Evolutionary conservation across 2,888 invertebrate genomes (phyloP).

Genomic region (Tinea semifulvella): DNA sequence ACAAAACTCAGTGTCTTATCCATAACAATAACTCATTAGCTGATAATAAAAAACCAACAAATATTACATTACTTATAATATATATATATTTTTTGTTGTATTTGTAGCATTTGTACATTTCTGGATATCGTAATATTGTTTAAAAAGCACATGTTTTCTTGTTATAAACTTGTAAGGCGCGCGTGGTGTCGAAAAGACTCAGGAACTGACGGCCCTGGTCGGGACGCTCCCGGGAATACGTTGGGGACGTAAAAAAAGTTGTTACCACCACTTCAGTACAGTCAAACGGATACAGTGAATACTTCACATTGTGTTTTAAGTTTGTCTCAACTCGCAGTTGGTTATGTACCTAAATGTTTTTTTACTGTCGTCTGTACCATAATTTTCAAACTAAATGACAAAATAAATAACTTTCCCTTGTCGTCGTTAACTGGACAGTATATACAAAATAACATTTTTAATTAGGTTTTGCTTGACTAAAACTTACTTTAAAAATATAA

Average conservation of each 20-base stretch:
- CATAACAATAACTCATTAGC: background rate
- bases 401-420: no score
- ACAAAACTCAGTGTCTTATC: slow-evolving; percentile 21
- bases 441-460: no score
- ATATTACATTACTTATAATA: background rate
- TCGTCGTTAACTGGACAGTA: no score
- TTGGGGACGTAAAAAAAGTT: slow-evolving; percentile 56
- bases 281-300: slow-evolving; percentile 29
- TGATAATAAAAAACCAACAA: background rate
- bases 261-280: slow-evolving; percentile 45
- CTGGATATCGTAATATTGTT: background rate
- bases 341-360: no score
- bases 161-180: background rate
- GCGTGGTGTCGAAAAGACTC: no score
- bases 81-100: background rate
- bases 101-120: background rate
- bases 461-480: no score
- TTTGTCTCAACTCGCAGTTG: no score
- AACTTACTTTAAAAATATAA: no score
- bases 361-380: no score
- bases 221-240: slow-evolving; percentile 39
- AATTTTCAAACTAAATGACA: no score
- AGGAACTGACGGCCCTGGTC: slow-evolving; percentile 24
- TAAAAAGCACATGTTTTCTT: slow-evolving; percentile 8
- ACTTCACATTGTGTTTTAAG: no score